Conservation (phyloP, 2,888 invertebrate genomes). For the Brachyptera risi region DNA sequence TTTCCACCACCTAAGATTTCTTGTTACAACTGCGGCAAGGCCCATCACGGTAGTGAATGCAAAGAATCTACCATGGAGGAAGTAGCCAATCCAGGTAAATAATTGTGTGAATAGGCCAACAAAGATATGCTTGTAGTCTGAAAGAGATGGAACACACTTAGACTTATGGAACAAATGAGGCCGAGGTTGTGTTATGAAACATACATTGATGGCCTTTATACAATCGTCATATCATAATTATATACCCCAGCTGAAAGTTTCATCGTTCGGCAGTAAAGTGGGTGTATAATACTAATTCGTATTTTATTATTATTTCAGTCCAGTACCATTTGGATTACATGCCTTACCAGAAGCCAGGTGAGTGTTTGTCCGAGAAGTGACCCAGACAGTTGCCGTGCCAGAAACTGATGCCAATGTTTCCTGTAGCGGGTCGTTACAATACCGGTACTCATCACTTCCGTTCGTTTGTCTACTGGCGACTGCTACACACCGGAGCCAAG, state of each 20-base stretch:
- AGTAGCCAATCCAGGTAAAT: slow-evolving; percentile 57
- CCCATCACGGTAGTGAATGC: slow-evolving; percentile 82
- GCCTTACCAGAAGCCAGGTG: slow-evolving; percentile 45
- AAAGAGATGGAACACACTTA: no score
- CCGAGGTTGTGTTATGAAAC: no score
- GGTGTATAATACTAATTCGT: no score
- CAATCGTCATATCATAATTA: no score
- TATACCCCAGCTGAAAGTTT: no score
- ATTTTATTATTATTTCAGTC: slow-evolving; percentile 42
- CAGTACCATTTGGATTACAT: slow-evolving; percentile 48
- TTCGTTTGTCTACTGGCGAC: slow-evolving; percentile 30
- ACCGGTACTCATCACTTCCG: slow-evolving; percentile 26
- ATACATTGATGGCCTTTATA: no score
- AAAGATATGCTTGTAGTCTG: no score
- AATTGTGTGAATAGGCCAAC: no score
- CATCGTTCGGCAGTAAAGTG: no score
- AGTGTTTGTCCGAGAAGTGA: slow-evolving; percentile 48
- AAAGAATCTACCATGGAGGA: slow-evolving; percentile 90
- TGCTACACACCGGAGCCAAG: slow-evolving; percentile 24
- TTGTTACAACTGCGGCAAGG: slow-evolving; percentile 90
- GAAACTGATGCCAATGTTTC: slow-evolving; percentile 26
- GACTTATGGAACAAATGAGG: no score
- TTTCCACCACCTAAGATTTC: slow-evolving; percentile 62
- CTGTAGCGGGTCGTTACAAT: slow-evolving; percentile 22
- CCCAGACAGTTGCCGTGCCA: slow-evolving; percentile 39